These are phyloP conservation scores for Tiliacea aurago DNA, from an alignment of 2,888 invertebrate genomes.

Conservation along the genomic window DNA sequence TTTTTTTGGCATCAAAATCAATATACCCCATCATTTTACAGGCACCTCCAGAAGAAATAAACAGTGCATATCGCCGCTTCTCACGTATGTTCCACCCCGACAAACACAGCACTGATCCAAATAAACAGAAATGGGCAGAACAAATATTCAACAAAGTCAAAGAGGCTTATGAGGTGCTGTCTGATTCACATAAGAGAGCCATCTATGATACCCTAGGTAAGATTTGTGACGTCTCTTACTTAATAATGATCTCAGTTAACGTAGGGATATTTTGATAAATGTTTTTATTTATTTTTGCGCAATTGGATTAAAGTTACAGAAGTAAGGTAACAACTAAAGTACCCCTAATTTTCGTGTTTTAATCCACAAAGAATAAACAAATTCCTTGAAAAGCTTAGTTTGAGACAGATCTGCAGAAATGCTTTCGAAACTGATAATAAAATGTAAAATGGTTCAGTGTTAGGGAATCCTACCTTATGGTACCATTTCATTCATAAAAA, in stretches of 20 bases:
- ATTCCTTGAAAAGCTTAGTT: background rate
- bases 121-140: slow-evolving; percentile 97
- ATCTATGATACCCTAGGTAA: slow-evolving; percentile 96
- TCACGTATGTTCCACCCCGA: slow-evolving; percentile 99
- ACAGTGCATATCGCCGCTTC: slow-evolving; percentile 96
- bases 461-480: background rate
- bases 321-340: background rate
- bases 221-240: background rate
- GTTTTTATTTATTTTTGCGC: background rate
- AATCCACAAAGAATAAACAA: too few relatives aligned
- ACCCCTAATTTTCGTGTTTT: background rate
- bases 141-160: slow-evolving; percentile 97
- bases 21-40: slow-evolving; percentile 80
- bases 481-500: background rate
- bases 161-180: slow-evolving; percentile 98
- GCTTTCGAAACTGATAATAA: background rate
- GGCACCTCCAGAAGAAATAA: slow-evolving; percentile 98
- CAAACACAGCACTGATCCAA: slow-evolving; percentile 96
- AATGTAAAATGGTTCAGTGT: background rate
- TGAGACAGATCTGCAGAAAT: background rate
- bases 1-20: slow-evolving; percentile 3
- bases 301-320: too few relatives aligned
- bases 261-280: too few relatives aligned
- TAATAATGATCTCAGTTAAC: background rate
- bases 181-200: slow-evolving; percentile 97